Evolutionary conservation across 2,113 vertebrate species (phyloP), one percentile per base, ranked within the genome.

Genomic region (Leucopsar rothschildi): DNA sequence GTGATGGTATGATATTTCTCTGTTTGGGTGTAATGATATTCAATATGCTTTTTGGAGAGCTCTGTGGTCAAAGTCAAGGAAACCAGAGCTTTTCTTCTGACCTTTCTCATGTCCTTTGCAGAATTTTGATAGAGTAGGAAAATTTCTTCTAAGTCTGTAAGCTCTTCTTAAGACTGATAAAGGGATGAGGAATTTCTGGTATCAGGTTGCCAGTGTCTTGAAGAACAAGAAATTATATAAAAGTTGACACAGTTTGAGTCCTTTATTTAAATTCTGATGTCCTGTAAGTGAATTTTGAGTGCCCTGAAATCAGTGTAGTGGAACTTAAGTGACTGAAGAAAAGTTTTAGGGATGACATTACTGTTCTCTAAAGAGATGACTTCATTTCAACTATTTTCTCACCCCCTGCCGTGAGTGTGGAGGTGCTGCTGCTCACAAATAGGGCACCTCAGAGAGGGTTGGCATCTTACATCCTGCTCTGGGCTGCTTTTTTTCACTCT

Each of bases 1-100:
- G 50, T 66, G 55, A 35, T 47, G 37, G 71, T 76, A 44, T 95
- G 87, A 37, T 68, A 55, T 97, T 95, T 94, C 91, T 70, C 71
- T 88, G 27, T 86, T 77, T 93, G 85, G 24, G 19, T 75, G 31
- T 42, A 70, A 27, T 55, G 90, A 59, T 73, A 95, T 28, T 90
- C 87, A 86, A n/a, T 95, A 95, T 18, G 82, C 53, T 80, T 79
- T 89, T 77, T 49, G 50, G 50, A 91, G 66, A 66, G 27, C 44
- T 75, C 42, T 63, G 4, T 80, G 75, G 39, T 55, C 4, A 1
- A 59, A 91, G 66, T 35, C 55, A 79, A 75, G 53, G 94, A 92
- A 95, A 95, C 24, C 50, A 80, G 81, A 95, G 89, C 78, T 93
- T 92, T 85, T 42, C 35, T 88, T 61, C 66, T 90, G 87, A 95